Evolutionary conservation across 2,888 invertebrate genomes (phyloP), one percentile per base, ranked within the genome.

Genomic region (Sphaerophoria taeniata): DNA sequence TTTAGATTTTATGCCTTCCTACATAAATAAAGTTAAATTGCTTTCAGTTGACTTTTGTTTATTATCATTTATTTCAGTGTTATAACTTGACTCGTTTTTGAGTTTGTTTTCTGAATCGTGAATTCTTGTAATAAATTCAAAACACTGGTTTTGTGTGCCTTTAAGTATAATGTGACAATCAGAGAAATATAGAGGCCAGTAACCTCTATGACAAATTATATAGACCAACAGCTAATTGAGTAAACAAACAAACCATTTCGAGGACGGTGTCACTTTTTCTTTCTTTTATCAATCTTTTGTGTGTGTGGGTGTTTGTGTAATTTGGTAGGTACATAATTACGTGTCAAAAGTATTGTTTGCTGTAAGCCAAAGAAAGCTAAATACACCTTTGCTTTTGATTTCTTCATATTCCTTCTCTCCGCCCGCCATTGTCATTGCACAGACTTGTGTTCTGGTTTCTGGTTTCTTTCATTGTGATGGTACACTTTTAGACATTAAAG

Each of bases 171-270:
- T 33, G 45, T 56, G 58, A 36, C 43, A 31, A n/a, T 9, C 2
- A 34, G 16, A 6, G 11, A 47, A 63, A 33, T 47, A 47, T 3
- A 39, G 53, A 55, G 79, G 71, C 34, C 71, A 71, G 36, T 45
- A 72, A 75, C 75, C 75, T 55, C 79, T 56, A 33, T 36, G 39
- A 47, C 0, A 51, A 67, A 69, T 34, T 61, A 60, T 77, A 73
- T 77, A 61, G 72, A 79, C 71, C 75, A 84, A 63, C 31, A 80
- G 39, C 79, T 75, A 72, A 84, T 84, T 80, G 71, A 67, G 72
- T 69, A 84, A 79, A 75, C 71, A 84, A 84, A 75, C 80, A 84
- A 79, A 82, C 51, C 69, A 24, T 73, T 82, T 39, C 39, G 67
- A 51, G 39, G 31, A 53, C 53, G 11, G 33, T 11, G 55, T 69